phyloP scores from a whole-genome alignment of 2,113 vertebrate species.

The Scartelaos histophorus region DNA sequence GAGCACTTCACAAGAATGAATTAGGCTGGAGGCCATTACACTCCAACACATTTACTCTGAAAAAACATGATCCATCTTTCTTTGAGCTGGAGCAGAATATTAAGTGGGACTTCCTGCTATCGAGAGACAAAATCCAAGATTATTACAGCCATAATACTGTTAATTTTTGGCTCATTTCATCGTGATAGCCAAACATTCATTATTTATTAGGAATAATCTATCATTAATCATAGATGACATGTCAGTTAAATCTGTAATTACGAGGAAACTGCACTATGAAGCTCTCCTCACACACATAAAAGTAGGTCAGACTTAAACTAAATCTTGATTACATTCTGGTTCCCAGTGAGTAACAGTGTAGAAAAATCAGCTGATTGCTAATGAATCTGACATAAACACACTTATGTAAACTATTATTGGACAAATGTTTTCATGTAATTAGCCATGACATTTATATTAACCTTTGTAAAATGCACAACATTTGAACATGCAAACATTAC shows the following conservation, averaged over 20 bases:
- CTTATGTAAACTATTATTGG: conserved; percentile 47
- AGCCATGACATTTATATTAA: conserved; percentile 40
- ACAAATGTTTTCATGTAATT: conserved; percentile 51
- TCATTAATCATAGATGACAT: conserved; percentile 65
- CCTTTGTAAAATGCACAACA: background rate
- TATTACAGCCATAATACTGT: conserved; percentile 45
- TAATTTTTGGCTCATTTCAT: conserved; percentile 41
- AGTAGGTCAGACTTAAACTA: conserved; percentile 60
- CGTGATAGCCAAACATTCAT: conserved; percentile 40
- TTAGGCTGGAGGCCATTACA: conserved; percentile 62
- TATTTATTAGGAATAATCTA: conserved; percentile 64
- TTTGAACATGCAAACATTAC: background rate
- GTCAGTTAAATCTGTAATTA: conserved; percentile 68
- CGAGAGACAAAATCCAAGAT: conserved; percentile 35
- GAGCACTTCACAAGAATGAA: conserved; percentile 66
- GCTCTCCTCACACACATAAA: conserved; percentile 49
- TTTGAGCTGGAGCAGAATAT: conserved; percentile 52
- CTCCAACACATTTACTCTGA: conserved; percentile 46
- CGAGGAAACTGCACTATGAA: conserved; percentile 55
- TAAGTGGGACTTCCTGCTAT: conserved; percentile 31
- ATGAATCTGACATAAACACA: conserved; percentile 45
- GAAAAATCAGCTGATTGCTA: conserved; percentile 55
- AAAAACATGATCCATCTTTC: conserved; percentile 61
- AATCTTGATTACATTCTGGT: conserved; percentile 61
- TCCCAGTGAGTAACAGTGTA: conserved; percentile 54